phyloP scores from a whole-genome alignment of 2,888 invertebrate genomes.

The Pterostichus madidus region DNA sequence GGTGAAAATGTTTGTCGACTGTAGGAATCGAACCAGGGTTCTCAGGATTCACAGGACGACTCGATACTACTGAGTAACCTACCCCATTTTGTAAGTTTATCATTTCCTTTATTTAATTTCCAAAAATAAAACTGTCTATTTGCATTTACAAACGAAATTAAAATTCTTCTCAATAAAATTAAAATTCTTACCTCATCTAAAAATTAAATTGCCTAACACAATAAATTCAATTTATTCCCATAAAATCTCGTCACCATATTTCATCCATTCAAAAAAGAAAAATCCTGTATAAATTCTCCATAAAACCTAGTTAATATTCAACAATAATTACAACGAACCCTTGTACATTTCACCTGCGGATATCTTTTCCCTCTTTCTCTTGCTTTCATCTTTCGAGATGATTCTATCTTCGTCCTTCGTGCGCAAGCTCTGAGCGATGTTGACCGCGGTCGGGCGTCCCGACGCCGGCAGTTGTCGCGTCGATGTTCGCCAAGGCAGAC shows the following conservation, averaged over 20 bases:
- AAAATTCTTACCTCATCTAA: conserved; percentile 15
- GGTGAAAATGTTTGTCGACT: too few species aligned
- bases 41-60: too few species aligned
- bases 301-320: conserved; percentile 48
- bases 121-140: too few species aligned
- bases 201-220: conserved; percentile 15
- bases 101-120: too few species aligned
- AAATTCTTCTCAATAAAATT: background rate
- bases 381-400: background rate
- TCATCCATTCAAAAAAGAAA: conserved; percentile 5
- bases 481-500: conserved; percentile 30
- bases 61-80: too few species aligned
- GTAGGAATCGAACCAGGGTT: too few species aligned
- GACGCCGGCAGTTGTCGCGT: conserved; percentile 33
- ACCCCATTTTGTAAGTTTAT: too few species aligned
- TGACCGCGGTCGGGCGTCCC: conserved; percentile 12
- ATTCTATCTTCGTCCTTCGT: conserved; percentile 1
- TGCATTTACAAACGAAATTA: background rate
- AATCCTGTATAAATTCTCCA: conserved; percentile 42
- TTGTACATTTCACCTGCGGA: conserved; percentile 39
- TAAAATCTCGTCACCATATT: conserved; percentile 25
- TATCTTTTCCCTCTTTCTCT: background rate
- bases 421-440: conserved; percentile 12
- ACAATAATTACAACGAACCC: conserved; percentile 38
- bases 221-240: conserved; percentile 34